Base-by-base conservation (phyloP, 2,888 invertebrate genomes). In the Eupelmus urozonus region DNA sequence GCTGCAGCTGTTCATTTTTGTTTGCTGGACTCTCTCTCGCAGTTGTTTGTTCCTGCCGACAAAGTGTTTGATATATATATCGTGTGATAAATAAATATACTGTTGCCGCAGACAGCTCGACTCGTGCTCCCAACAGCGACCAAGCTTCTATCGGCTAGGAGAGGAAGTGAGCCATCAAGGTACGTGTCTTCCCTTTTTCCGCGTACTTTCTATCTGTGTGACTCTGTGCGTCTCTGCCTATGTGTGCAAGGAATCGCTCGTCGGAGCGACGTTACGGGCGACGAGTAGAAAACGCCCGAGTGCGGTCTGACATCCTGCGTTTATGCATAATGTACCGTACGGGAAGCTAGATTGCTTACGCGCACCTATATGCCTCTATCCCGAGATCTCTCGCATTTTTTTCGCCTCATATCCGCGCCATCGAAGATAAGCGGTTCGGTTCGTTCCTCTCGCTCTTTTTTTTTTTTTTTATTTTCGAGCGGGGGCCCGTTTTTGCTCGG, bases 121-220 rank as follows among this genome's bases (percentile, higher is more conserved):
- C 5, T 34, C 34, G 34, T 5, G 34, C 34, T 34, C 5, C 34
- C 5, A 34, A 9, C 34, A 34, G 5, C n/a, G n/a, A n/a, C n/a
- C n/a, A n/a, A 66, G 42, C 20, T 57, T 20, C 13, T 29, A 18
- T 18, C 57, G 16, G n/a, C 29, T 4, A 51, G n/a, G 49, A 65
- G 20, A 73, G 66, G 45, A 69, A 78, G 78, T 69, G 78, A 78
- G 73, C 62, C 78, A 57, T 69, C 73, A 69, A 78, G 78, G 78
- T 78, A 78, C 63, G 78, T 78, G 59, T 40, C 27, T 27, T 40
- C n/a, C 13, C 7, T 55, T 75, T 51, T 51, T 51, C 27, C 51
- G 25, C 62, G 49, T 16, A 20, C 4, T 53, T 18, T 53, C 20
- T 20, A 2, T 53, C 2, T 53, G 20, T 20, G 4, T 20, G 20